A percentile compares a stretch with the other conserved stretches of the same genome.
Conservation (phyloP, 2,888 invertebrate species). For the Amiota mariae region DNA sequence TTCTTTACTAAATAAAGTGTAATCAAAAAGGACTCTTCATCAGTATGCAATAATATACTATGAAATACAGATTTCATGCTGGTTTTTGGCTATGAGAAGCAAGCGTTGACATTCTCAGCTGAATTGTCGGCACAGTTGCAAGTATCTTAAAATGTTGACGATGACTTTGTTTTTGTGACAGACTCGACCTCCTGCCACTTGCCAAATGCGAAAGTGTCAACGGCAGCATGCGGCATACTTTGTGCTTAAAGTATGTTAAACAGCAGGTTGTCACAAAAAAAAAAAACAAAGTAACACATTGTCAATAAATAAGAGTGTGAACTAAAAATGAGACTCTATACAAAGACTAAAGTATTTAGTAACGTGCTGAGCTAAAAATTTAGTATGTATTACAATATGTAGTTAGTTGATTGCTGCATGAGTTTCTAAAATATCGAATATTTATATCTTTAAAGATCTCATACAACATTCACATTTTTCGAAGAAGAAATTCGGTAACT, state of each 20-base stretch:
- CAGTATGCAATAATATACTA: not conserved
- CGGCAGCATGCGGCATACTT: conserved; percentile 34
- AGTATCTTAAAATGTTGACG: not conserved
- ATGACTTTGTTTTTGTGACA: not conserved
- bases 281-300: too few species aligned
- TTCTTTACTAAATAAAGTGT: too few species aligned
- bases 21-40: too few species aligned
- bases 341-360: not conserved
- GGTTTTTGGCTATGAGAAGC: conserved; percentile 31
- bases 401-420: too few species aligned
- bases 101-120: conserved; percentile 62
- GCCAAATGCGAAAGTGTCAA: too few species aligned
- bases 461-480: too few species aligned
- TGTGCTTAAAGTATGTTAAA: conserved; percentile 62
- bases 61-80: conserved; percentile 34
- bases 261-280: conserved; percentile 51
- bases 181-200: conserved; percentile 41
- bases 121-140: conserved; percentile 44
- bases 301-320: too few species aligned
- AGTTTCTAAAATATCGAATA: too few species aligned
- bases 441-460: too few species aligned
- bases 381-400: too few species aligned
- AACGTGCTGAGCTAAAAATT: conserved; percentile 37
- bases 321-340: not conserved
- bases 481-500: too few species aligned